Conservation (phyloP, 2,113 vertebrate genomes). For the Climacteris rufus region DNA sequence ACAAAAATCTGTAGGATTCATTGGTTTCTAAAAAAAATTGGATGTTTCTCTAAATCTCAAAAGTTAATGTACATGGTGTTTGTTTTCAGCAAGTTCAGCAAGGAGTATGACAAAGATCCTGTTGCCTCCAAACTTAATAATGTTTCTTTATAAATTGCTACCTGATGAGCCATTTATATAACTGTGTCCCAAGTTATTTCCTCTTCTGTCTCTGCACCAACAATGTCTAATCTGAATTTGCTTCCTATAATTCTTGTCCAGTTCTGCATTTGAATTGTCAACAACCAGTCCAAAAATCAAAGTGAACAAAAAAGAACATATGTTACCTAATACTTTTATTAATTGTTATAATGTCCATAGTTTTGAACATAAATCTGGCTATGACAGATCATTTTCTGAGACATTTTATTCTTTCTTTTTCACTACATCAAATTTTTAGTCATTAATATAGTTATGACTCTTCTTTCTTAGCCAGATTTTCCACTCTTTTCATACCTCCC, state of each 20-base stretch:
- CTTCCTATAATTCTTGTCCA: conserved; percentile 42
- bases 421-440: neutral
- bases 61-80: neutral
- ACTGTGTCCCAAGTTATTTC: neutral
- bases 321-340: neutral
- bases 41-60: neutral
- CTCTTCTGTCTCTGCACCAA: conserved; percentile 3
- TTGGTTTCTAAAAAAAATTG: neutral
- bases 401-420: neutral
- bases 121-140: neutral
- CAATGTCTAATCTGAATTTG: conserved; percentile 9
- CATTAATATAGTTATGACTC: neutral
- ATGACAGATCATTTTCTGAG: neutral
- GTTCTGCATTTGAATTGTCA: neutral
- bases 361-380: neutral
- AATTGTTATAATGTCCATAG: neutral
- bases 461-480: neutral
- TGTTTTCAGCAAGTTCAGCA: neutral
- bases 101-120: conserved; percentile 26
- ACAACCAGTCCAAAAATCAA: neutral
- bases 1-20: neutral
- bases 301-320: neutral
- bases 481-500: neutral
- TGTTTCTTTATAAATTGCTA: neutral
- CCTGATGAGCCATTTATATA: neutral